These are phyloP conservation scores for Metridium senile DNA, from an alignment of 92 coral and sea anemone genomes.

Conservation along the genomic window DNA sequence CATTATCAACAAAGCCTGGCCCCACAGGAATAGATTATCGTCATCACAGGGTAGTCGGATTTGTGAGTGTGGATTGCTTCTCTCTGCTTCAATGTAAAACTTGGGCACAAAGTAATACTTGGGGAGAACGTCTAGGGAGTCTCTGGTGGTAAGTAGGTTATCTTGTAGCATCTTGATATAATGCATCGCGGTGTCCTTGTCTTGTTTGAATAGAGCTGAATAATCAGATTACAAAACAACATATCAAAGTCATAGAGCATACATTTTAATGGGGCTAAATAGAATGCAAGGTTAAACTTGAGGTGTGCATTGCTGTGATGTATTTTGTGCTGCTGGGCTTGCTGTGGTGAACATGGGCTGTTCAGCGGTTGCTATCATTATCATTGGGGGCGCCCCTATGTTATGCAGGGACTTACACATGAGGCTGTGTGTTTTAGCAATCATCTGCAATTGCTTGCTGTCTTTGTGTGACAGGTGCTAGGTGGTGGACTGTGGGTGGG, in stretches of 20 bases:
- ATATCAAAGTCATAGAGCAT: not conserved
- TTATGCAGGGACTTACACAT: too few species aligned
- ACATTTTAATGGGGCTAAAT: not conserved
- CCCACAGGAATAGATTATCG: conserved; percentile 81
- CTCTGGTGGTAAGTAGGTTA: conserved; percentile 51
- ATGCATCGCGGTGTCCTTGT: conserved; percentile 59
- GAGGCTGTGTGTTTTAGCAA: too few species aligned
- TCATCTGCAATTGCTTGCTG: too few species aligned
- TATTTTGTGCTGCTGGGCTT: too few species aligned
- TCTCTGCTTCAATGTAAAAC: conserved; percentile 71
- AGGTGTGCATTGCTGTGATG: too few species aligned
- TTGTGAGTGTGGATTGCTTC: conserved; percentile 77
- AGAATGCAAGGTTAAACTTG: too few species aligned
- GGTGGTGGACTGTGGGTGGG: too few species aligned
- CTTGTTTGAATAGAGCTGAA: conserved; percentile 87
- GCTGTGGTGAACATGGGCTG: too few species aligned
- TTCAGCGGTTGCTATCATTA: too few species aligned
- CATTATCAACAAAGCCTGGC: conserved; percentile 80
- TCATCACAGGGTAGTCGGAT: conserved; percentile 64
- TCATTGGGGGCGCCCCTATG: too few species aligned
- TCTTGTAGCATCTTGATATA: conserved; percentile 78
- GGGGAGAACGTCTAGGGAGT: conserved; percentile 81
- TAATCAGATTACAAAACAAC: not conserved
- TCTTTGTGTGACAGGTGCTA: too few species aligned
- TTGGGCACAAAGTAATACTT: conserved; percentile 88